Conservation (phyloP, 2,888 invertebrate species). For the Entomobrya proxima region DNA sequence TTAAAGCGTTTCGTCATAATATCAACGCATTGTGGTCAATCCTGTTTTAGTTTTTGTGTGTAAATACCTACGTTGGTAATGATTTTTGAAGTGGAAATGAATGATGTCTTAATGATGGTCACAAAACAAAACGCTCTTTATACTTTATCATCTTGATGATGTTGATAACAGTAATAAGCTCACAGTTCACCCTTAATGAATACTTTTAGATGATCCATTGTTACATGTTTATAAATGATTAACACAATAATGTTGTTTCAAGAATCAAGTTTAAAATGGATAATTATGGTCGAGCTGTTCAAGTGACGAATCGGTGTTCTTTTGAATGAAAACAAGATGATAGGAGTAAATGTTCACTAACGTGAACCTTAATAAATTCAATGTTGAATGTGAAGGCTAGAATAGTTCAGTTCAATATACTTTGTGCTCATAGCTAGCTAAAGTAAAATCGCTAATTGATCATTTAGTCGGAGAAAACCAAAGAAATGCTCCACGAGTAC, state of each 20-base stretch:
- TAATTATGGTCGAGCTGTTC: not conserved
- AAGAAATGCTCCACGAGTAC: no score
- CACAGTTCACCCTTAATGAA: not conserved
- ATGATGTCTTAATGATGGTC: slow-evolving; percentile 5
- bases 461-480: no score
- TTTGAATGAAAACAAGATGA: no score
- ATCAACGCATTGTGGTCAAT: slow-evolving; percentile 36
- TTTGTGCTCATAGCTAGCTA: no score
- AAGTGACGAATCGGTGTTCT: no score
- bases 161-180: not conserved
- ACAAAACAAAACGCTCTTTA: not conserved
- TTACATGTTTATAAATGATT: not conserved
- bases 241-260: no score
- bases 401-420: no score
- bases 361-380: no score
- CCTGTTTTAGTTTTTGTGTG: slow-evolving; percentile 38
- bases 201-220: not conserved
- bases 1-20: not conserved
- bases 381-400: no score
- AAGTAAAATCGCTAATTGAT: no score
- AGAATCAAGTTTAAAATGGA: slow-evolving; percentile 19
- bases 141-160: not conserved
- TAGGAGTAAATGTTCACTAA: no score
- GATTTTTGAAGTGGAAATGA: no score
- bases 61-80: not conserved